Evolutionary conservation across 2,113 vertebrate genomes (phyloP), one percentile per base, ranked within the genome.

Genomic region (Boleophthalmus pectinirostris): DNA sequence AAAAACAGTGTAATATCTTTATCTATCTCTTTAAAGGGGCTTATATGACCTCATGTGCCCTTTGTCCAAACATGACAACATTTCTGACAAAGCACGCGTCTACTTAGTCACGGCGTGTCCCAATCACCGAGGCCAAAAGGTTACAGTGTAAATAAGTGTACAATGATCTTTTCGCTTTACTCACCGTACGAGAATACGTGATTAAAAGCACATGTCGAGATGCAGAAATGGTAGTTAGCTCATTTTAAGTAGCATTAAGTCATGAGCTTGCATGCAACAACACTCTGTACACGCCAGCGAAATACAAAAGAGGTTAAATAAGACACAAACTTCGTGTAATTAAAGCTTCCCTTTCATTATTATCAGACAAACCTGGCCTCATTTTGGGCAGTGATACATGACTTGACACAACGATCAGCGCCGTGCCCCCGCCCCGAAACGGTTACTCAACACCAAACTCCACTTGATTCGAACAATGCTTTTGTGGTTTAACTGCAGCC

Each of bases 381-480:
- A 46, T 80, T 73, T 74, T 9, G 38, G 70, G 65, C 77, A 66
- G 78, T 70, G 74, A 89, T 80, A 81, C 84, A 79, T 82, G 66
- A 70, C 82, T 82, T 90, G 87, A 88, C 87, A 82, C 74, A 87
- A 68, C 47, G 72, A 80, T 77, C 76, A 79, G 70, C 79, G 74
- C 87, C 83, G 73, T 66, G 73, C 73, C 84, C 21, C 87, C 89
- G 82, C 85, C 87, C 58, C 29, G 72, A 66, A 86, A 56, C 68
- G 69, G 73, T 87, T 75, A 81, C 79, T 88, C 82, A 85, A 84
- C 58, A 76, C 75, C 66, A 69, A 81, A 85, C 76, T 82, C 35
- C 68, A 70, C 78, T 78, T 66, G 71, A 81, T 76, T 73, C 54
- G 63, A 76, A 73, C 79, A 79, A 73, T 68, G 74, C 80, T 46